Percentiles rank a stretch among this genome's conserved stretches.
phyloP scores from a whole-genome alignment of 2,888 invertebrate genomes.

The Agrotis segetum region DNA sequence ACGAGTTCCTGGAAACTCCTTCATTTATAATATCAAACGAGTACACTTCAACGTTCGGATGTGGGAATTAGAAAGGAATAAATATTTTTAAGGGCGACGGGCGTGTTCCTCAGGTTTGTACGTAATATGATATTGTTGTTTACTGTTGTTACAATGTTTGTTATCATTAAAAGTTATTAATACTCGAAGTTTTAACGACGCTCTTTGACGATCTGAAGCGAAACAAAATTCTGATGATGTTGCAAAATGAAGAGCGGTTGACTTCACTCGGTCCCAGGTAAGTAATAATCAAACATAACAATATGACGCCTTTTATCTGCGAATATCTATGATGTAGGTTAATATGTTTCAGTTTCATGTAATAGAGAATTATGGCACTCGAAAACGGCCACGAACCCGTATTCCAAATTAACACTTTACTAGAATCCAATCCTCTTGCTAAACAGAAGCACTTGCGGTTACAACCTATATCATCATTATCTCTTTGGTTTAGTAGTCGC shows the following conservation, averaged over 20 bases:
- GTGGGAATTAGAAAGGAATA: constrained; percentile 18
- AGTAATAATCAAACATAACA: background rate
- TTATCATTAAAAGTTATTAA: constrained; percentile 41
- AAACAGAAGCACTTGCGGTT: no score
- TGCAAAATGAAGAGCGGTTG: background rate
- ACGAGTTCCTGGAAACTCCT: constrained; percentile 15
- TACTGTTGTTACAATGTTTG: constrained; percentile 10
- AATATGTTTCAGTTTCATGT: no score
- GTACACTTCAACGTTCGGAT: constrained; percentile 20
- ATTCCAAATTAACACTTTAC: no score
- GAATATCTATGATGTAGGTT: no score
- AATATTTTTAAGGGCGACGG: background rate
- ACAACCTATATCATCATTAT: no score
- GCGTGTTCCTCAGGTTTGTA: constrained; percentile 1
- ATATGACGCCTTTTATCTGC: background rate
- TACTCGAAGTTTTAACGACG: constrained; percentile 42
- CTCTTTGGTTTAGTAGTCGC: no score
- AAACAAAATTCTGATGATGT: constrained; percentile 12
- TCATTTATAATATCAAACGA: constrained; percentile 36
- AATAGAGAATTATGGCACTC: no score
- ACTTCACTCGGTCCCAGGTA: background rate
- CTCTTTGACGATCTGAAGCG: constrained; percentile 15
- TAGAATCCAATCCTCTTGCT: no score
- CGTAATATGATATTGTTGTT: constrained; percentile 22
- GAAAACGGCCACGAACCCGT: no score